Percentiles rank a stretch among this genome's conserved stretches.
Evolutionary conservation across 2,113 vertebrate genomes (phyloP).

Genomic region (Mesitornis unicolor): DNA sequence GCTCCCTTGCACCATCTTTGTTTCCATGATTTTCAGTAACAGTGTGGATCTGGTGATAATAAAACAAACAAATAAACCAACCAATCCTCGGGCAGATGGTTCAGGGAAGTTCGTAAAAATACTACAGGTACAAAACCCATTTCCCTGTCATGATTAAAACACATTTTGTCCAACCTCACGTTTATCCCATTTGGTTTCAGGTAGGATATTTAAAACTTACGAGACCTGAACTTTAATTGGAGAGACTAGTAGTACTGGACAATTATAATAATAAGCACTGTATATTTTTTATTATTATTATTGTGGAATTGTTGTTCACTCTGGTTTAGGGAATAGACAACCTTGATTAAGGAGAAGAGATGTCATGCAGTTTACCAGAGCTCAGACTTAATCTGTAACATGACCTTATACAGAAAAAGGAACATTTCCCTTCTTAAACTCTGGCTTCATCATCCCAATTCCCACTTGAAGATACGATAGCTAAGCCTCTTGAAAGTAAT

Average conservation of each 20-base stretch:
- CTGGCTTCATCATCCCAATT: neutral
- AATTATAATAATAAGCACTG: neutral
- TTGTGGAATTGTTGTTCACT: neutral
- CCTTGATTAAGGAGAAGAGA: neutral
- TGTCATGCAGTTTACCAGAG: neutral
- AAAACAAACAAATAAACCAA: neutral
- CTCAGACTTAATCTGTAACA: neutral
- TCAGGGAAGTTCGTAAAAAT: neutral
- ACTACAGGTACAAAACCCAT: neutral
- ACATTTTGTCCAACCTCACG: neutral
- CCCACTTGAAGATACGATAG: neutral
- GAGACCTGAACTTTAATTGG: neutral
- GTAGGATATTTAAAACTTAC: neutral
- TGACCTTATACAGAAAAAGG: neutral
- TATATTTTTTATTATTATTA: neutral
- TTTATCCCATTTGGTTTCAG: neutral
- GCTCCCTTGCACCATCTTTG: constrained; percentile 74
- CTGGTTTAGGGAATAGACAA: neutral
- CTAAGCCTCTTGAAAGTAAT: neutral
- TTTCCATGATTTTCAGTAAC: constrained; percentile 50
- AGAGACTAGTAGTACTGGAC: neutral
- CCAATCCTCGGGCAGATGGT: neutral
- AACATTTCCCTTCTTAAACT: neutral
- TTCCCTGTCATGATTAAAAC: neutral
- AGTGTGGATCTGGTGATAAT: constrained; percentile 72